Percentiles rank a stretch among this genome's conserved stretches.
phyloP scores from a whole-genome alignment of 35 echinoderm and acorn worm species.

The Apostichopus californicus region DNA sequence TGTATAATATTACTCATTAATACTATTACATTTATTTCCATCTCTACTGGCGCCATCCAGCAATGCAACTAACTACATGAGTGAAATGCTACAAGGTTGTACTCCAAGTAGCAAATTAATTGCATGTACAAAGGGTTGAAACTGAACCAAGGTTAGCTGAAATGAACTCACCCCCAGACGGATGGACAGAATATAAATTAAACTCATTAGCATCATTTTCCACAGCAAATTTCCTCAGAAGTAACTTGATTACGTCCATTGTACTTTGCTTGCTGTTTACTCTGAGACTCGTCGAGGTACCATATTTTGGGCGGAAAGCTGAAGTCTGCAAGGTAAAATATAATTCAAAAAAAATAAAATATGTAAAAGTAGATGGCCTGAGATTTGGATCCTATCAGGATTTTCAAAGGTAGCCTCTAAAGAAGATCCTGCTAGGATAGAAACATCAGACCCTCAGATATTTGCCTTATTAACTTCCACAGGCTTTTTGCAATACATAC shows the following conservation, averaged over 20 bases:
- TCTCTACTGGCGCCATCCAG: no score
- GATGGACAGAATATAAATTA: slow-evolving; percentile 43
- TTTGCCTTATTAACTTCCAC: no score
- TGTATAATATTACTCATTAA: no score
- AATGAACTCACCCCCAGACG: slow-evolving; percentile 12
- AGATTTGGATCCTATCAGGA: background rate
- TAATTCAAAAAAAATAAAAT: background rate
- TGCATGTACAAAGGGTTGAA: no score
- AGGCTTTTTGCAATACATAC: no score
- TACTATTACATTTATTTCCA: no score
- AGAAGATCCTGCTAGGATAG: no score
- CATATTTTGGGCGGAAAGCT: slow-evolving; percentile 51
- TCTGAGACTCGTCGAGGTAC: slow-evolving; percentile 21
- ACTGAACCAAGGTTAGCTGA: background rate
- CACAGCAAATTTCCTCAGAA: slow-evolving; percentile 35
- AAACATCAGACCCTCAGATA: no score
- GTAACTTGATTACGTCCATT: slow-evolving; percentile 45
- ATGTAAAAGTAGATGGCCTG: background rate
- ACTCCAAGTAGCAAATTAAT: no score
- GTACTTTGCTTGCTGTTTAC: slow-evolving; percentile 29
- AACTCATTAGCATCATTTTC: slow-evolving; percentile 53
- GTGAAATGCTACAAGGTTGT: no score
- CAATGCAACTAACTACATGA: no score
- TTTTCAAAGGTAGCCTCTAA: no score
- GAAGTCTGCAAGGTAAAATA: slow-evolving; percentile 25